phyloP scores from a whole-genome alignment of 2,113 vertebrate species.

The Donacobius atricapilla region DNA sequence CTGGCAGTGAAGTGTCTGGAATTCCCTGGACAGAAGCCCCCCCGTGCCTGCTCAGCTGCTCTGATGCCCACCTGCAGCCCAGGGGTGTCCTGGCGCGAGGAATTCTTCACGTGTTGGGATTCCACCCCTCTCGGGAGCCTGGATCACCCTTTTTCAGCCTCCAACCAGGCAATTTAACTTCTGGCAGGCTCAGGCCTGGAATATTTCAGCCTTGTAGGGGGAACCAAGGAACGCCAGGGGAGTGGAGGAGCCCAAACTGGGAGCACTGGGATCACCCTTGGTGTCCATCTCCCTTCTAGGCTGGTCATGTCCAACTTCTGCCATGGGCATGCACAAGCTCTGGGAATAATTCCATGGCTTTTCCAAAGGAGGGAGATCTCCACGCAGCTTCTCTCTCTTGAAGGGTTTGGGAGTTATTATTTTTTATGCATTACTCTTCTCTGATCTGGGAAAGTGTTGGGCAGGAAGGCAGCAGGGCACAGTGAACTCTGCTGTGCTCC shows the following conservation, averaged over 20 bases:
- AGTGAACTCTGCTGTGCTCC: background rate
- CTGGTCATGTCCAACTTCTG: rapidly evolving
- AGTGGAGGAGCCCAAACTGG: background rate
- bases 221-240: background rate
- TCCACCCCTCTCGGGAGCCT: background rate
- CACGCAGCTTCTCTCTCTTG: background rate
- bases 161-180: background rate
- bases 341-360: background rate
- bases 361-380: background rate
- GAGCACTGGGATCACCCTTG: background rate
- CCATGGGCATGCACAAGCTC: rapidly evolving
- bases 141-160: background rate
- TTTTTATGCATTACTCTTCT: background rate
- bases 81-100: rapidly evolving
- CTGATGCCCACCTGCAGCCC: background rate
- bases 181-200: background rate
- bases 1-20: background rate
- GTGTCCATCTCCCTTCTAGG: background rate
- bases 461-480: background rate
- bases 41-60: rapidly evolving
- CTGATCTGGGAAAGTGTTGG: background rate
- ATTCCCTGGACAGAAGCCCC: background rate
- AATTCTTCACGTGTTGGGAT: background rate
- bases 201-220: background rate
- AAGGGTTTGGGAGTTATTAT: background rate